Conservation (phyloP, 1,140 invertebrate genomes). For the Cydia fagiglandana region DNA sequence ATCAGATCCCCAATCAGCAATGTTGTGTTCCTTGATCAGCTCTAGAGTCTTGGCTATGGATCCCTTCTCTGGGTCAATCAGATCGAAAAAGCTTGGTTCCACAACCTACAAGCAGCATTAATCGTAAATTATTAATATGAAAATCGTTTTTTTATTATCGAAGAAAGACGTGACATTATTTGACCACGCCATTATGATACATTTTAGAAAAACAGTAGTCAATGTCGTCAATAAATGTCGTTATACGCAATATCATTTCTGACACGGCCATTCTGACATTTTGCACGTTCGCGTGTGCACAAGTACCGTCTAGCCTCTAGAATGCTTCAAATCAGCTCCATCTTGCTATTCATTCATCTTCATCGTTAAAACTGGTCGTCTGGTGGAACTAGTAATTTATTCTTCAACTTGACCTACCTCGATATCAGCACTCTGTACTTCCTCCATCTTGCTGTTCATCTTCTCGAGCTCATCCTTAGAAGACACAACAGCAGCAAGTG, state of each 20-base stretch:
- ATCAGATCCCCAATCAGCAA: constrained; percentile 92
- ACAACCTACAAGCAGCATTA: constrained; percentile 54
- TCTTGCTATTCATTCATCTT: too few relatives aligned
- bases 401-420: constrained; percentile 80
- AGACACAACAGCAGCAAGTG: constrained; percentile 88
- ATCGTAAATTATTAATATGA: neutral
- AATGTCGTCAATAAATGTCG: too few relatives aligned
- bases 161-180: neutral
- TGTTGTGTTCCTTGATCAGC: constrained; percentile 85
- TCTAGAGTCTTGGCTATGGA: constrained; percentile 80
- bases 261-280: too few relatives aligned
- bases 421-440: constrained; percentile 85
- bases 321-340: too few relatives aligned
- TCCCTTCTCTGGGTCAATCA: constrained; percentile 80
- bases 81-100: constrained; percentile 87
- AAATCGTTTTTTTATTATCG: constrained; percentile 51
- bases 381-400: too few relatives aligned
- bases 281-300: too few relatives aligned
- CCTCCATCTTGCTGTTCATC: constrained; percentile 82
- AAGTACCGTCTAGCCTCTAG: too few relatives aligned
- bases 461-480: constrained; percentile 85
- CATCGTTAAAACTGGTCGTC: too few relatives aligned
- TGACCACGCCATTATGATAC: too few relatives aligned
- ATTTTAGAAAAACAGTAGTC: too few relatives aligned
- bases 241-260: too few relatives aligned